Conservation (phyloP, 1,140 invertebrate species). For the Bombus consobrinus region DNA sequence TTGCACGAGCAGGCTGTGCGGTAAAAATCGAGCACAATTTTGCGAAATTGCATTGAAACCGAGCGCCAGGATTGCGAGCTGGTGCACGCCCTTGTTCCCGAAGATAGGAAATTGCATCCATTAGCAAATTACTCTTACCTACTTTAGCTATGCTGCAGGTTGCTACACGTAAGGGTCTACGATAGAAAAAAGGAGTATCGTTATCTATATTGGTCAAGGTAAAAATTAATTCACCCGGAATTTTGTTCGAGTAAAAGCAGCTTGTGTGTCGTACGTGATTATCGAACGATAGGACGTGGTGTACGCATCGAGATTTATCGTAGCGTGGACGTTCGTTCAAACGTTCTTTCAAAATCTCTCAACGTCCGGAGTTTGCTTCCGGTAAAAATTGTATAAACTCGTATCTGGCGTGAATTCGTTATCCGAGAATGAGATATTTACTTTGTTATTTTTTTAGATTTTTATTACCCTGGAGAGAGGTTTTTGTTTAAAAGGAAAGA, state of each 20-base stretch:
- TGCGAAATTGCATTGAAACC: constrained; percentile 42
- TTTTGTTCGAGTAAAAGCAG: constrained; percentile 9
- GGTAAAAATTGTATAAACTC: too few relatives aligned
- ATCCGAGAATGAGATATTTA: too few relatives aligned
- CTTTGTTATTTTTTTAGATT: too few relatives aligned
- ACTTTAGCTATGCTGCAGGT: constrained; percentile 32
- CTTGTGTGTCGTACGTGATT: background rate
- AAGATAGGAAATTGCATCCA: constrained; percentile 63
- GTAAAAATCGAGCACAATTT: constrained; percentile 42
- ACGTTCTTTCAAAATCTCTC: too few relatives aligned
- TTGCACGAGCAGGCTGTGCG: background rate
- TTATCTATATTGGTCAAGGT: constrained; percentile 57
- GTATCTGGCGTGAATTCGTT: too few relatives aligned
- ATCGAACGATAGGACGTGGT: background rate
- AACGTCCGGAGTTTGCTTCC: too few relatives aligned
- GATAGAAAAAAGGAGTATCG: constrained; percentile 45
- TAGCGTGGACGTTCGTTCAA: background rate
- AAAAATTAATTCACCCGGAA: constrained; percentile 19
- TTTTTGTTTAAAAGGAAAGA: too few relatives aligned
- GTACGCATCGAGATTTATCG: background rate
- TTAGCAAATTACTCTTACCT: constrained; percentile 65
- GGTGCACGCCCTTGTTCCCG: constrained; percentile 4
- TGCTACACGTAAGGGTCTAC: constrained; percentile 14
- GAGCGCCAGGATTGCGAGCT: background rate
- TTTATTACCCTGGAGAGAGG: too few relatives aligned